Percentiles rank a stretch among this genome's conserved stretches.
These are phyloP conservation scores for Frankliniella fusca DNA, from an alignment of 2,888 invertebrate species.

Conservation along the genomic window DNA sequence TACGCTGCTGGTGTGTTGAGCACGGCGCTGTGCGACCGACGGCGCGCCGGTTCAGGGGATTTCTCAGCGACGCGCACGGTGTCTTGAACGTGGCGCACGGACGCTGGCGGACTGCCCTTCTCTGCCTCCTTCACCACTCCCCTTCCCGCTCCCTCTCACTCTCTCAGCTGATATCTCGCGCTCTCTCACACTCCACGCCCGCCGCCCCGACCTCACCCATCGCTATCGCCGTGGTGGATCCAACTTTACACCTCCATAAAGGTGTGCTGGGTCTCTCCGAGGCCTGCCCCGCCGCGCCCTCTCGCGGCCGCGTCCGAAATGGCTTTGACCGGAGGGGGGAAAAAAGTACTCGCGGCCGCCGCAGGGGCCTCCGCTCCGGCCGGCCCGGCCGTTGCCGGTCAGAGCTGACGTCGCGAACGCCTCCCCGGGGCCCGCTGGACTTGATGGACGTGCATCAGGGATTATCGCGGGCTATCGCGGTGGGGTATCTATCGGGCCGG, in stretches of 20 bases:
- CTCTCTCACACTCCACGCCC: too few relatives aligned
- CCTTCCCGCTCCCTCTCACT: too few relatives aligned
- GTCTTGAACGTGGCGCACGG: too few relatives aligned
- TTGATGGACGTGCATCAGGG: constrained; percentile 15
- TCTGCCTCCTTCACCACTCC: too few relatives aligned
- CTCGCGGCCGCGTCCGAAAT: not conserved
- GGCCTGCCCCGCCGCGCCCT: not conserved
- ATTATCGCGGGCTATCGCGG: constrained; percentile 3
- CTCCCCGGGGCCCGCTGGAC: not conserved
- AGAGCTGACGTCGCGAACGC: not conserved
- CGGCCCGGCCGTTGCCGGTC: not conserved
- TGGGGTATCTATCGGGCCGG: not conserved
- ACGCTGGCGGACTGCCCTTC: too few relatives aligned
- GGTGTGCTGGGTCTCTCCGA: not conserved
- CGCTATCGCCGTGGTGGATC: constrained; percentile 21
- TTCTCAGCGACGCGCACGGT: too few relatives aligned
- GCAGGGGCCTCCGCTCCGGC: not conserved
- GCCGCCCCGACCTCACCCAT: not conserved
- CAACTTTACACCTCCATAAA: constrained; percentile 16
- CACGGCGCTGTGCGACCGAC: too few relatives aligned
- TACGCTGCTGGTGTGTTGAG: too few relatives aligned
- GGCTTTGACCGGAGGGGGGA: too few relatives aligned
- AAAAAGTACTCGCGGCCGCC: not conserved
- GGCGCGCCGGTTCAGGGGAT: too few relatives aligned
- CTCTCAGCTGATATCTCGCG: too few relatives aligned